phyloP scores from a whole-genome alignment of 2,113 vertebrate genomes.

The Nyctereutes procyonoides region DNA sequence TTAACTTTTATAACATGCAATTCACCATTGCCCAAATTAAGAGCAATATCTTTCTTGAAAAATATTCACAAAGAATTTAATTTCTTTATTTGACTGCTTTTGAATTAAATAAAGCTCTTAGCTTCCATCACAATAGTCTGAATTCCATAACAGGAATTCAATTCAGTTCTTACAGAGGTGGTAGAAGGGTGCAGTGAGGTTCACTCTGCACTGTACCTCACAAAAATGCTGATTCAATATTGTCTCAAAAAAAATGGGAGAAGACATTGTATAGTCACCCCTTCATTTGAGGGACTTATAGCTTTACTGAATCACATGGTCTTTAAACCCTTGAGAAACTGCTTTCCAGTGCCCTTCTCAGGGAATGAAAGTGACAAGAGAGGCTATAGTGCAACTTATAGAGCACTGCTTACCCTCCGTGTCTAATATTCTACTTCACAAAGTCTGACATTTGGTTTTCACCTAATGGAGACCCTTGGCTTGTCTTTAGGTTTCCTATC shows the following conservation, averaged over 20 bases:
- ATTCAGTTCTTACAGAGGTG: neutral
- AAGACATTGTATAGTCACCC: neutral
- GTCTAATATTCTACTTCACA: neutral
- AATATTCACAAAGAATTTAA: neutral
- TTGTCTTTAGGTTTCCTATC: neutral
- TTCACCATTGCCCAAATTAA: neutral
- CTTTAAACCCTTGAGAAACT: neutral
- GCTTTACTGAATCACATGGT: neutral
- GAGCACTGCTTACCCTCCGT: neutral
- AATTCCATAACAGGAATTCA: neutral
- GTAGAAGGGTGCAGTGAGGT: neutral
- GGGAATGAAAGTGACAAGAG: neutral
- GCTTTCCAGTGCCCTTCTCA: neutral
- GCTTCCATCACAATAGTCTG: neutral
- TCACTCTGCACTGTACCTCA: neutral
- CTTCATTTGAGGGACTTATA: neutral
- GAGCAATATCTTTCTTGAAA: neutral
- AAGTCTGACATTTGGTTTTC: neutral
- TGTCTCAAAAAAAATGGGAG: neutral
- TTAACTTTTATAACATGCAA: neutral
- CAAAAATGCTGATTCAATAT: neutral
- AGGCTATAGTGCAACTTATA: neutral
- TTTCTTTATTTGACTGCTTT: slow-evolving; percentile 7
- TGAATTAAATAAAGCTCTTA: neutral
- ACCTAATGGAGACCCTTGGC: neutral